phyloP scores from a whole-genome alignment of 2,797 vertebrate genomes.

The Brachyrhaphis roseni region DNA sequence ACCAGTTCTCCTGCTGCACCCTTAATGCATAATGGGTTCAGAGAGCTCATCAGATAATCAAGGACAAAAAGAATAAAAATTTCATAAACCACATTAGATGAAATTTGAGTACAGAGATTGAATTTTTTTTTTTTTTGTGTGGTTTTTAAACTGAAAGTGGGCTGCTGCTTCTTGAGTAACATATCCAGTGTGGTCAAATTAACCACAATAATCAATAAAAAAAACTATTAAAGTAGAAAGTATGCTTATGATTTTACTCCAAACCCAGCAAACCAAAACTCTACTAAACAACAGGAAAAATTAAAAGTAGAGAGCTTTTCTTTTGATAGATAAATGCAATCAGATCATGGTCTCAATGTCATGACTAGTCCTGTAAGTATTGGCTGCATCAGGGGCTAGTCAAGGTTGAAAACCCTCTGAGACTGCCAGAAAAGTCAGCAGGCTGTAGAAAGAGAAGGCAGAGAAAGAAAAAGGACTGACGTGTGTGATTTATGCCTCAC shows the following conservation, averaged over 20 bases:
- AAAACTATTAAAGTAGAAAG: neutral
- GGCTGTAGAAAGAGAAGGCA: conserved; percentile 45
- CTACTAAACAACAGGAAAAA: conserved; percentile 1
- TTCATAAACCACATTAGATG: conserved; percentile 28
- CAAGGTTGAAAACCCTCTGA: conserved; percentile 60
- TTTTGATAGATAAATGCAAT: conserved; percentile 30
- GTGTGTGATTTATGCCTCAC: conserved; percentile 80
- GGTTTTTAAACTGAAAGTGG: conserved; percentile 15
- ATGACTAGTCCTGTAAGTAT: conserved; percentile 39
- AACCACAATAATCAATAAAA: conserved; percentile 3
- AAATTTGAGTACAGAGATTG: conserved; percentile 37
- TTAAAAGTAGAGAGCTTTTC: conserved; percentile 7
- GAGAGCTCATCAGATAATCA: conserved; percentile 43
- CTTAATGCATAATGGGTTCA: conserved; percentile 50
- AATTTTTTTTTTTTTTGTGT: conserved; percentile 18
- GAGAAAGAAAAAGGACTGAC: conserved; percentile 60
- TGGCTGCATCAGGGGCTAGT: conserved; percentile 39
- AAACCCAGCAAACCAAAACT: conserved; percentile 1
- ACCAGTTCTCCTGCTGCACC: conserved; percentile 23
- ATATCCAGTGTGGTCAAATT: conserved; percentile 13
- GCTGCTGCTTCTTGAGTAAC: conserved; percentile 9
- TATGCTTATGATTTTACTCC: neutral
- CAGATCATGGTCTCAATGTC: conserved; percentile 54
- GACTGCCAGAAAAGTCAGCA: conserved; percentile 52
- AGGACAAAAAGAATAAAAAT: conserved; percentile 24